These are phyloP conservation scores for Leptopilina clavipes DNA, from an alignment of 1,140 invertebrate species.

Conservation along the genomic window DNA sequence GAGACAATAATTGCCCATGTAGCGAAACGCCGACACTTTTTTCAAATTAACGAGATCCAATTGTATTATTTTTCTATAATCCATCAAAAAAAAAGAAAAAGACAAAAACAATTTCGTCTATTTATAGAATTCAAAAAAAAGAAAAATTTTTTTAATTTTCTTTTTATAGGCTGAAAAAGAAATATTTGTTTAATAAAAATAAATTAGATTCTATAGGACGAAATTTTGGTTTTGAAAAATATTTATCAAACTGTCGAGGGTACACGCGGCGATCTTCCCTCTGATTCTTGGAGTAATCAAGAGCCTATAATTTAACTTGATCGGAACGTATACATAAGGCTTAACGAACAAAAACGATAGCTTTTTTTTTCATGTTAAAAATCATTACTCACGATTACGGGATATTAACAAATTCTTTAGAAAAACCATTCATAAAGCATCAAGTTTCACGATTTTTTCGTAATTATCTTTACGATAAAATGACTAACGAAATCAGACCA, in stretches of 20 bases:
- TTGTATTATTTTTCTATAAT: too few relatives aligned
- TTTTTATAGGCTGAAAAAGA: too few relatives aligned
- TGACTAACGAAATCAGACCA: constrained; percentile 61
- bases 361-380: constrained; percentile 74
- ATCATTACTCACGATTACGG: constrained; percentile 64
- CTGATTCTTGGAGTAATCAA: constrained; percentile 74
- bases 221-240: too few relatives aligned
- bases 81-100: too few relatives aligned
- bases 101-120: too few relatives aligned
- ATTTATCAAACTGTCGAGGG: too few relatives aligned
- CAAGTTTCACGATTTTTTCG: constrained; percentile 67
- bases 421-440: constrained; percentile 72
- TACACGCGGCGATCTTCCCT: too few relatives aligned
- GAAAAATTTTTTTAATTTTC: too few relatives aligned
- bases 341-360: constrained; percentile 75
- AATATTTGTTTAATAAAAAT: too few relatives aligned
- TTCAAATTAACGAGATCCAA: background rate
- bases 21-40: constrained; percentile 20
- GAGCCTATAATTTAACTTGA: constrained; percentile 74
- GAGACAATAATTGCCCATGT: constrained; percentile 58
- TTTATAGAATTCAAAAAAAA: too few relatives aligned
- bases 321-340: constrained; percentile 66
- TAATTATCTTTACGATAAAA: constrained; percentile 70
- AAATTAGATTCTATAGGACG: too few relatives aligned
- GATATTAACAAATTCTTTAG: constrained; percentile 72